Conservation (phyloP, 2,888 invertebrate species). For the Electrophaes corylata region DNA sequence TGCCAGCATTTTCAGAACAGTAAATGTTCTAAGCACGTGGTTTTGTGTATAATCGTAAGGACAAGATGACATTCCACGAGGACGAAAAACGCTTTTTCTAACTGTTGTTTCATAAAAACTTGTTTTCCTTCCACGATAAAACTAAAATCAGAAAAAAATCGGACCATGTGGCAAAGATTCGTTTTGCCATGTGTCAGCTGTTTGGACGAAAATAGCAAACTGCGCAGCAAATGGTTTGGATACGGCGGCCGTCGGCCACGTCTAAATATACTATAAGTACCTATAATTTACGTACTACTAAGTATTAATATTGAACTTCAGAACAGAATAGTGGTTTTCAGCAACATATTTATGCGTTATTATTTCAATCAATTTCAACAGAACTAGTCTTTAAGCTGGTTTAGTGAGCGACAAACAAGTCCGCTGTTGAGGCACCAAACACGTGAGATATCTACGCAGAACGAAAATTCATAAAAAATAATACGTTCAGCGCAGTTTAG, state of each 20-base stretch:
- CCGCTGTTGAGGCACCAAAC: too few relatives aligned
- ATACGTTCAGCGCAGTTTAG: too few relatives aligned
- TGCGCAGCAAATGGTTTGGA: conserved; percentile 60
- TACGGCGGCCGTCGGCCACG: conserved; percentile 41
- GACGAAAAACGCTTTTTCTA: background rate
- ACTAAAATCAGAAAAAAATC: conserved; percentile 1
- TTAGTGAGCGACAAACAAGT: too few relatives aligned
- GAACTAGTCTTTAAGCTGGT: too few relatives aligned
- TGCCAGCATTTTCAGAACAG: background rate
- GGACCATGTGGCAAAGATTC: conserved; percentile 54
- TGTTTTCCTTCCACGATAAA: background rate
- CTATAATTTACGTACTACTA: conserved; percentile 9
- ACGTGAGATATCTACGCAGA: too few relatives aligned
- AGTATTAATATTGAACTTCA: conserved; percentile 18
- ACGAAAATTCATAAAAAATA: too few relatives aligned
- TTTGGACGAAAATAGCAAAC: conserved; percentile 66
- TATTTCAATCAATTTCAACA: background rate
- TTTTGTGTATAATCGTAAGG: background rate
- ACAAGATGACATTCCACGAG: background rate
- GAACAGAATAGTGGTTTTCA: conserved; percentile 7
- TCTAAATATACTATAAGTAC: conserved; percentile 51
- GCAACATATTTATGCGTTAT: background rate
- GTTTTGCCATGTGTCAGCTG: conserved; percentile 68
- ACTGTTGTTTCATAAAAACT: background rate
- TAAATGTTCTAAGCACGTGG: background rate